These are phyloP conservation scores for Macrosteles quadrilineatus DNA, from an alignment of 1,140 invertebrate species.

Conservation along the genomic window DNA sequence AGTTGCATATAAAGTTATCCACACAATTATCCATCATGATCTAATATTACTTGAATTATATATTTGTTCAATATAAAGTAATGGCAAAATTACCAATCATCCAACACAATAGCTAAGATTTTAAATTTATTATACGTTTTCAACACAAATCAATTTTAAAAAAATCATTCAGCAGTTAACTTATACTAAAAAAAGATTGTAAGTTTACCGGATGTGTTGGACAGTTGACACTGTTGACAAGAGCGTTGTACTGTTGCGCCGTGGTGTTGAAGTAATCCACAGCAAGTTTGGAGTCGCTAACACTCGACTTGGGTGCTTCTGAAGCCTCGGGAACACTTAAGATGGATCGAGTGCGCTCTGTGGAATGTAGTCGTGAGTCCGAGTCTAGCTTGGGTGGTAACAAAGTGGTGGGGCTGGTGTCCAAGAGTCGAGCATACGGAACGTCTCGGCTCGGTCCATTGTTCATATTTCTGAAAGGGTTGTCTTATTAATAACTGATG, in stretches of 20 bases:
- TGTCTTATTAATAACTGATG: no score
- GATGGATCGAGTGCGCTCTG: conserved; percentile 63
- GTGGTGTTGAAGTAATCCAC: conserved; percentile 64
- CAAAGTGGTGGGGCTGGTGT: conserved; percentile 58
- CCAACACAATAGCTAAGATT: no score
- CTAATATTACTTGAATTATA: no score
- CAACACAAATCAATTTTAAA: no score
- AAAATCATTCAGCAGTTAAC: no score
- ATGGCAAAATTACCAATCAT: no score
- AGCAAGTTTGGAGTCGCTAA: conserved; percentile 79
- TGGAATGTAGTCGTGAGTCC: conserved; percentile 70
- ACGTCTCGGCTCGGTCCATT: conserved; percentile 61
- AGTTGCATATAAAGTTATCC: no score
- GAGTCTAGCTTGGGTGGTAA: conserved; percentile 68
- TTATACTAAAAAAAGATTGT: no score
- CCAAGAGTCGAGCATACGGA: conserved; percentile 75
- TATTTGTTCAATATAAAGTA: no score
- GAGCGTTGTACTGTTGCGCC: conserved; percentile 45
- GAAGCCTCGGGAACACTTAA: conserved; percentile 57
- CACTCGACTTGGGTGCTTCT: conserved; percentile 63
- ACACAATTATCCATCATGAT: no score
- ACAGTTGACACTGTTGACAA: conserved; percentile 36
- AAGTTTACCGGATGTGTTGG: no score
- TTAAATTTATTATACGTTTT: no score
- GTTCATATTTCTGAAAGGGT: background rate